These are phyloP conservation scores for Mus spicilegus DNA, from an alignment of 2,113 vertebrate genomes.

Conservation along the genomic window DNA sequence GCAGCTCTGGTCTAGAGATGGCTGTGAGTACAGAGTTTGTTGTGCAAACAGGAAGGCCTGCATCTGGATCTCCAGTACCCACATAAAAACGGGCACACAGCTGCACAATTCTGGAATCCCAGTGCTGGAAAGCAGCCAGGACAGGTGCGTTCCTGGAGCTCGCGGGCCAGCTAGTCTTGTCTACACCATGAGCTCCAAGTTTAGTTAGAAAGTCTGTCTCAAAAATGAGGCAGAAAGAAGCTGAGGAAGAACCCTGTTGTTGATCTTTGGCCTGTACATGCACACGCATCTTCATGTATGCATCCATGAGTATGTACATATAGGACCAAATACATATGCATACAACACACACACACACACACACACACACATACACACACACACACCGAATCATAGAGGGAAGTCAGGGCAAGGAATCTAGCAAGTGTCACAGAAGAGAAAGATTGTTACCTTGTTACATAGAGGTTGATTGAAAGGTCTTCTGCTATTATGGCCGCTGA, in stretches of 20 bases:
- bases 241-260: background rate
- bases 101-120: background rate
- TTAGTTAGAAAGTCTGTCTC: background rate
- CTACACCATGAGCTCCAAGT: background rate
- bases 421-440: background rate
- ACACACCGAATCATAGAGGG: background rate
- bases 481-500: accelerated
- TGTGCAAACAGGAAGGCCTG: background rate
- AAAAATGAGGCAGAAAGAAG: background rate
- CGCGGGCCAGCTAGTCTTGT: background rate
- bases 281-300: too few species aligned
- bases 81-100: background rate
- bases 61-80: too few species aligned
- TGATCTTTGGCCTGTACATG: background rate
- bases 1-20: background rate
- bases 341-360: background rate
- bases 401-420: background rate
- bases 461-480: background rate
- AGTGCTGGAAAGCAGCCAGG: background rate
- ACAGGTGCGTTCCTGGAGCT: background rate
- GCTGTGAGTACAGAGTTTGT: background rate
- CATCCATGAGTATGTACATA: background rate
- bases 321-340: background rate
- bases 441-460: background rate
- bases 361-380: background rate